Evolutionary conservation across 2,888 invertebrate species (phyloP), one percentile per base, ranked within the genome.

Genomic region (Cryptocephalus primarius): DNA sequence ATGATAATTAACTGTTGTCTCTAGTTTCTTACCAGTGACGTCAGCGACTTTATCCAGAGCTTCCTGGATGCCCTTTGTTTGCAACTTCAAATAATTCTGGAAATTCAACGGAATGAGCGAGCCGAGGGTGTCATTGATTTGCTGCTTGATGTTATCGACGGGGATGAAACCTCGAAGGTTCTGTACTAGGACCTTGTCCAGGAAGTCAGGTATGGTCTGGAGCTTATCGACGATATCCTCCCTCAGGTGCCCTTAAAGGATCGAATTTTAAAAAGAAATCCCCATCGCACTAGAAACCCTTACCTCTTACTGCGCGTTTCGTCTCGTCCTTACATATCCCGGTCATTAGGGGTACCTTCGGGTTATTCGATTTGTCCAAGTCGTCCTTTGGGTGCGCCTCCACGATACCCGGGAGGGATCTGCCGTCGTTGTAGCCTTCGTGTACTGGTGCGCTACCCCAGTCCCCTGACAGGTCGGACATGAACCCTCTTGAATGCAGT

Each of bases 321-420:
- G 85, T 85, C 69, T 88, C 87, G 40, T 85, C 82, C 42, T 80
- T 81, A 1, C 80, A 78, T 2, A 85, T 81, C 1, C 88, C 88
- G 0, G 83, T 85, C 9, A 88, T 70, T 50, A 88, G 64, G 0
- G 87, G 86, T 11, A 82, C 75, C 2, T 74, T 72, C 0, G 74
- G 74, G 40, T 56, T 53, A 44, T 74, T 69, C 34, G 75, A 71
- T 32, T 72, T 71, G 45, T 74, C 73, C 43, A 87, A 65, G 2
- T 80, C 73, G 22, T 79, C 71, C 2, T 80, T 70, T 0, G 87
- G 85, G 39, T 76, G 69, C 12, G 76, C 74, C n/a, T 75, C 71
- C 1, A 86, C 70, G 12, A 85, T 66, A 8, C 82, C 78, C 0
- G 87, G 87, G 33, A 87, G 64, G 4, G 77, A 78, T 22, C 88